Percentiles rank a stretch among this genome's conserved stretches.
Conservation (phyloP, 2,113 vertebrate genomes). For the Rafetus swinhoei region DNA sequence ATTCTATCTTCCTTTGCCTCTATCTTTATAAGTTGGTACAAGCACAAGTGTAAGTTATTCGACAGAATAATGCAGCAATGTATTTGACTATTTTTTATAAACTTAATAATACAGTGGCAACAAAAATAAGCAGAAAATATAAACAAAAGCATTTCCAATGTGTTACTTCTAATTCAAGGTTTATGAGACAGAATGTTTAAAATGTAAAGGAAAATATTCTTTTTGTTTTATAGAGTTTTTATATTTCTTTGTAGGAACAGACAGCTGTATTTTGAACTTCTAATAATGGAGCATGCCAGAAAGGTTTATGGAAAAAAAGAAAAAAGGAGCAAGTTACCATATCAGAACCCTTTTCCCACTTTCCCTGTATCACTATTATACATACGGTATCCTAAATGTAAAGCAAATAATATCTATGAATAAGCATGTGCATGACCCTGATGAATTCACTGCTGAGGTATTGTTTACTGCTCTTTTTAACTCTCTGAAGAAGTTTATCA, state of each 20-base stretch:
- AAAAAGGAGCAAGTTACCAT: not conserved
- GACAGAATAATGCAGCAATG: constrained; percentile 43
- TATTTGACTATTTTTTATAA: constrained; percentile 26
- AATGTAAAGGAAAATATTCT: not conserved
- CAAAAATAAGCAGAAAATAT: not conserved
- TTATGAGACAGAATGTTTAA: not conserved
- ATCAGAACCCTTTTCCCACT: not conserved
- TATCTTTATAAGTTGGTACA: constrained; percentile 29
- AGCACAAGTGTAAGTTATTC: not conserved
- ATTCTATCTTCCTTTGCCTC: constrained; percentile 13
- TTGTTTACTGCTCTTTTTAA: not conserved
- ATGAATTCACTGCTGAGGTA: not conserved
- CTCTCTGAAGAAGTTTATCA: not conserved
- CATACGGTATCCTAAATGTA: not conserved
- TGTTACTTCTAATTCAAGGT: not conserved
- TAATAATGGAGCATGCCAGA: not conserved
- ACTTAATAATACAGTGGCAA: constrained; percentile 19
- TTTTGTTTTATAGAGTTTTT: constrained; percentile 8
- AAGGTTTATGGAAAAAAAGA: not conserved
- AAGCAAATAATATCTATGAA: not conserved
- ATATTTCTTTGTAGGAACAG: not conserved
- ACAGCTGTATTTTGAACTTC: not conserved
- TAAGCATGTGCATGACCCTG: accelerated
- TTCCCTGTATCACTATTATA: not conserved
- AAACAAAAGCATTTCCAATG: not conserved